Evolutionary conservation across 1,140 invertebrate genomes (phyloP).

Genomic region (Frieseomelitta varia): DNA sequence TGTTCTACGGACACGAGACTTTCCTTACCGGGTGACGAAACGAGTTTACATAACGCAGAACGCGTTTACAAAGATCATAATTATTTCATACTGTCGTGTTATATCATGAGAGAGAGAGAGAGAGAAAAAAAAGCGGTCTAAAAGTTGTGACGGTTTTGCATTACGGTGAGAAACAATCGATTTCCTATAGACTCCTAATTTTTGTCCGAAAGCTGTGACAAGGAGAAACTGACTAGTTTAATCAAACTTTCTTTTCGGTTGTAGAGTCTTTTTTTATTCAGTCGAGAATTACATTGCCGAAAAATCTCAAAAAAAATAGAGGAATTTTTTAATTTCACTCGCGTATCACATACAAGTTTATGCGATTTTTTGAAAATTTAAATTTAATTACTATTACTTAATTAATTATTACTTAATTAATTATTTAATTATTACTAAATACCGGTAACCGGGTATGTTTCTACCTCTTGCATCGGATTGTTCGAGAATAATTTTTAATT

Average conservation of each 20-base stretch:
- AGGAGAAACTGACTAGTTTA: not conserved
- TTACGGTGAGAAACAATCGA: not conserved
- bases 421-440: too few species aligned
- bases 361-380: not conserved
- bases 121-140: not conserved
- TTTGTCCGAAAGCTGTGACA: not conserved
- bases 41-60: conserved; percentile 4
- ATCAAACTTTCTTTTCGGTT: not conserved
- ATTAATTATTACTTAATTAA: too few species aligned
- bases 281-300: not conserved
- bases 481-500: not conserved
- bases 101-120: not conserved
- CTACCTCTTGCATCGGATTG: not conserved
- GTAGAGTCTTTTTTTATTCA: not conserved
- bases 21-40: conserved; percentile 17
- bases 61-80: conserved; percentile 19
- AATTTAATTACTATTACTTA: too few species aligned
- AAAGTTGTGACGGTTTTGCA: not conserved
- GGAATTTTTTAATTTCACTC: not conserved
- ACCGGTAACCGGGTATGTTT: too few species aligned
- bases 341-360: not conserved
- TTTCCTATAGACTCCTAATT: not conserved
- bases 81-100: conserved; percentile 30
- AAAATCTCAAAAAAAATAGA: not conserved
- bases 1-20: not conserved